phyloP scores from a whole-genome alignment of 1,140 invertebrate species.

The Pararge aegeria region DNA sequence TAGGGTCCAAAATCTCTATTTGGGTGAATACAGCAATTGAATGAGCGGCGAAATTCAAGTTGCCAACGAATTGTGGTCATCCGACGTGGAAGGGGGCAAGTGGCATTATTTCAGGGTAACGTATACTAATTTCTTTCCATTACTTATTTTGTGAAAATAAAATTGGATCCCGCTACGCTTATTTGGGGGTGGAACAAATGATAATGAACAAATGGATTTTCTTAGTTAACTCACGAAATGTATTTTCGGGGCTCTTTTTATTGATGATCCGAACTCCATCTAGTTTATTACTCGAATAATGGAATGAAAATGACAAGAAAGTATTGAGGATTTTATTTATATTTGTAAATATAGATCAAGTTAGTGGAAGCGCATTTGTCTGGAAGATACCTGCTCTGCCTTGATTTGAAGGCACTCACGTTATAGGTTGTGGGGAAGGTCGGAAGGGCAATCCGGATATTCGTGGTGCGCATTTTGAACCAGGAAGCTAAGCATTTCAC shows the following conservation, averaged over 20 bases:
- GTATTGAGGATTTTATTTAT: too few species aligned
- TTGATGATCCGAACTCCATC: not conserved
- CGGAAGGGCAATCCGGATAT: too few species aligned
- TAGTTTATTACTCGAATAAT: not conserved
- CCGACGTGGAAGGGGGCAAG: conserved; percentile 42
- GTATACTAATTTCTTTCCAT: conserved; percentile 48
- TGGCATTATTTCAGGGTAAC: conserved; percentile 52
- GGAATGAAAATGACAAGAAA: not conserved
- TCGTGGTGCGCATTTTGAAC: too few species aligned
- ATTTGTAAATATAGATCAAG: too few species aligned
- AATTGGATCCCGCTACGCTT: conserved; percentile 20
- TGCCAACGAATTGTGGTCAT: conserved; percentile 46
- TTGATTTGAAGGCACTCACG: too few species aligned
- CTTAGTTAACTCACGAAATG: conserved; percentile 9
- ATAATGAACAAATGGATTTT: conserved; percentile 18
- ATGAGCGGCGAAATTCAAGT: conserved; percentile 41
- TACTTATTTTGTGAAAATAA: conserved; percentile 35
- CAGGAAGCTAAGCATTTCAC: too few species aligned
- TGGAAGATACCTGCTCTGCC: too few species aligned
- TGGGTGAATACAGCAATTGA: conserved; percentile 43
- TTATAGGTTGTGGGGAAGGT: too few species aligned
- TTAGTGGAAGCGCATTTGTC: too few species aligned
- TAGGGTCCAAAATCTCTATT: conserved; percentile 38
- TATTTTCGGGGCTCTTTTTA: not conserved
- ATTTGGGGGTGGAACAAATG: conserved; percentile 13